Base-by-base conservation (phyloP, 1,140 invertebrate species). In the Heliothis virescens region DNA sequence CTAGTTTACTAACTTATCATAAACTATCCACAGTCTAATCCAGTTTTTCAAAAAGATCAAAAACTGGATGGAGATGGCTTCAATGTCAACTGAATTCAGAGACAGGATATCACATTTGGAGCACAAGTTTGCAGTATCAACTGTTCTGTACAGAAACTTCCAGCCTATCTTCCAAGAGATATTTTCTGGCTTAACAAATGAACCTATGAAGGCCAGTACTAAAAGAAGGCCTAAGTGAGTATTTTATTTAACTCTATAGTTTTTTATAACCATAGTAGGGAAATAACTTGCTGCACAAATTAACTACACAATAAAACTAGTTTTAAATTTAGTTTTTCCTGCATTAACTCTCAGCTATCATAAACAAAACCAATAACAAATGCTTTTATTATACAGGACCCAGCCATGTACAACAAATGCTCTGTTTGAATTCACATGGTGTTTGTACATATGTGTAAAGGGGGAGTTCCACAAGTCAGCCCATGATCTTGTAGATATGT, bases 41-140 rank as follows among this genome's bases (percentile, higher is more conserved):
- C 97, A 99, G 83, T 99, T 99, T 95, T 99, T 99, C 91, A 97
- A 96, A 62, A 99, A 99, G 95, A 99, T 99, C 87, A 98, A 98
- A 90, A 98, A 97, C 88, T 99, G 99, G 99, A 97, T 97, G 60
- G 98, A 99, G 85, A 99, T 99, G 98, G 97, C 98, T 0, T 97
- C 97, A 83, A 96, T 99, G 90, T 96, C 98, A 0, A 96, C 97
- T 82, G 97, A 98, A 59, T 98, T 99, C 87, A 95, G 97, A 76
- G 96, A 97, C 21, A 98, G 98, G 93, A 97, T 99, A 67, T 97
- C 98, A 67, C 96, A 97, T 79, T 93, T 99, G 63, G 97, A 99
- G 89, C 96, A 97, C 69, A 99, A 99, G 88, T 99, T 99, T 96
- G 97, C 98, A 78, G 99, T 99, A 1, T 99, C 99, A 13, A 98